Evolutionary conservation across 2,113 vertebrate genomes (phyloP), one percentile per base, ranked within the genome.

Genomic region (Megalops atlanticus): DNA sequence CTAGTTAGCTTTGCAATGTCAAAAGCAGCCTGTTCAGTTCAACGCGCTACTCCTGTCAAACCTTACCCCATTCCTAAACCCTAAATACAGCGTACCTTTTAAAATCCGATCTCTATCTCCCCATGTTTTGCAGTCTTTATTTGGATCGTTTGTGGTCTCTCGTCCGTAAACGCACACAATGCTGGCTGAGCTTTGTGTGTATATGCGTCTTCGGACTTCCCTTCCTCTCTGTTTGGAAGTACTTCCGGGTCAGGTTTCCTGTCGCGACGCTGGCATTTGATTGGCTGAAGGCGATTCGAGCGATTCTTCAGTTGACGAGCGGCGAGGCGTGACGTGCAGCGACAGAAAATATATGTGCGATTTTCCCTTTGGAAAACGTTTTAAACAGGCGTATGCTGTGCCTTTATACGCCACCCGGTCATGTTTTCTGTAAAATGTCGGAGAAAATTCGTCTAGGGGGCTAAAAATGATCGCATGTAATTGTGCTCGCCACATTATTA

Each of bases 31-130:
- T 27, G n/a, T 52, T 49, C 7, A 39, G 36, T 3, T 16, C 18
- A n/a, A n/a, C 18, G 33, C 8, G 39, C 39, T 31, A n/a, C 69
- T 15, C 54, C 18, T 5, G 36, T 16, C 11, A 75, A 58, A 74
- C 16, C 18, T 3, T 40, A 36, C 39, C 15, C 33, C 18, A 58
- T 21, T n/a, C 0, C 40, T n/a, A 68, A 68, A 43, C 7, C 31
- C 18, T 4, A 2, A 6, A 35, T 35, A 16, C 41, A 58, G 70
- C 74, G 10, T 74, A 81, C 80, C 73, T 33, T 33, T 76, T 12
- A 75, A 76, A 76, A 38, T 41, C 41, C 11, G 21, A 70, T 5
- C 58, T 76, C 54, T 81, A 81, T 81, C 80, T 76, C 74, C 80
- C 80, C 80, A 81, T 81, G 40, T 70, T 81, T 76, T 58, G 27